Conservation (phyloP, 2,888 invertebrate genomes). For the Torymus texanus region DNA sequence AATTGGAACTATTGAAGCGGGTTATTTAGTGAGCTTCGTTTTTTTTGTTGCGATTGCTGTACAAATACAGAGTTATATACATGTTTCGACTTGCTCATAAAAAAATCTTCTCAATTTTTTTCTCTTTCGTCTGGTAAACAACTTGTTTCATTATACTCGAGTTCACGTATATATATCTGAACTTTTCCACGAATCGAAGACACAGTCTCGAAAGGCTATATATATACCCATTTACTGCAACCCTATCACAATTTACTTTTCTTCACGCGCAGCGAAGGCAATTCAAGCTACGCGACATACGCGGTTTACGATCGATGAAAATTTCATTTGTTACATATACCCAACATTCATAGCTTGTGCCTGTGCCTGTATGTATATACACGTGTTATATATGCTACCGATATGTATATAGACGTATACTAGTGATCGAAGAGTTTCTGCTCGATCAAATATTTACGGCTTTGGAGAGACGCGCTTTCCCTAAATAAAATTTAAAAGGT, state of each 20-base stretch:
- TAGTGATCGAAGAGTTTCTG: neutral
- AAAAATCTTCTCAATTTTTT: too few relatives aligned
- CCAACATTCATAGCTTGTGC: neutral
- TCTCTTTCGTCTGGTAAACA: too few relatives aligned
- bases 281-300: neutral
- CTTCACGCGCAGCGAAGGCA: neutral
- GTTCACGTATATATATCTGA: too few relatives aligned
- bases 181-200: too few relatives aligned
- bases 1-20: too few relatives aligned
- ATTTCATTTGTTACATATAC: constrained; percentile 25
- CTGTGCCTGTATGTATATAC: constrained; percentile 28
- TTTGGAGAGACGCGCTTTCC: neutral
- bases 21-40: too few relatives aligned
- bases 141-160: too few relatives aligned
- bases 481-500: constrained; percentile 39
- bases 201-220: too few relatives aligned
- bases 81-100: too few relatives aligned
- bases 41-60: too few relatives aligned
- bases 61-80: too few relatives aligned
- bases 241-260: constrained; percentile 4
- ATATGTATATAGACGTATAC: neutral
- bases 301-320: constrained; percentile 19
- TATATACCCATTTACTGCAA: neutral
- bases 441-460: constrained; percentile 36
- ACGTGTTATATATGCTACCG: neutral